These are phyloP conservation scores for Cataglyphis albicans DNA, from an alignment of 2,888 invertebrate species.

Conservation along the genomic window DNA sequence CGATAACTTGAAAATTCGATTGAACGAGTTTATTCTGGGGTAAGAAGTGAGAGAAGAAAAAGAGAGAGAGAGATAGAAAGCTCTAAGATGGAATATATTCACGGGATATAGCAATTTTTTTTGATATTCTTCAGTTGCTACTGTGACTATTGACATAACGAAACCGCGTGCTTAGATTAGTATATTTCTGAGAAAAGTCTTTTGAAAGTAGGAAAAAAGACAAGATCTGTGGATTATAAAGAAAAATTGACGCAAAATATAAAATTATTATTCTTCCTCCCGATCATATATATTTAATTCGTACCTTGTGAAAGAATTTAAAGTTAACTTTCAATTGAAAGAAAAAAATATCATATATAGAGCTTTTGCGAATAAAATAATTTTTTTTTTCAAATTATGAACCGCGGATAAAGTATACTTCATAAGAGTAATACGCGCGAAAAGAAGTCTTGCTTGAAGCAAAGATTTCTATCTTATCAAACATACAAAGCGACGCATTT, in stretches of 20 bases:
- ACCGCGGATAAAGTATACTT: not conserved
- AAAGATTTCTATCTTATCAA: conserved; percentile 25
- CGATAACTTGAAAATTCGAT: conserved; percentile 1
- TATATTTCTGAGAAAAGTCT: conserved; percentile 9
- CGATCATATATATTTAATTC: conserved; percentile 1
- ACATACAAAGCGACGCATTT: not conserved
- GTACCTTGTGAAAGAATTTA: not conserved
- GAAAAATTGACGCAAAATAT: not conserved
- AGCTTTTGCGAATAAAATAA: not conserved
- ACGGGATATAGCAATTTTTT: not conserved
- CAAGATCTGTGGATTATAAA: not conserved
- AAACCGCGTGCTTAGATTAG: not conserved
- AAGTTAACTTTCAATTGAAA: not conserved
- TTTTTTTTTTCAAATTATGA: conserved; percentile 18
- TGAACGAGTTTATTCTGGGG: conserved; percentile 37
- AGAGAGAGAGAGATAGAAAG: not conserved
- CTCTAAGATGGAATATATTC: conserved; percentile 29
- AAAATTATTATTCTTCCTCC: not conserved
- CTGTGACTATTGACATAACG: not conserved
- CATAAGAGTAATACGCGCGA: not conserved
- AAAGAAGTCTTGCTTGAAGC: conserved; percentile 8
- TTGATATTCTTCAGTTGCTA: not conserved
- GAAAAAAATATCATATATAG: not conserved
- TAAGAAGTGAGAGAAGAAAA: not conserved
- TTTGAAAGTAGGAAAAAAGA: not conserved